Percentiles rank a stretch among this genome's conserved stretches.
These are phyloP conservation scores for Gavia stellata DNA, from an alignment of 2,113 vertebrate genomes.

Conservation along the genomic window DNA sequence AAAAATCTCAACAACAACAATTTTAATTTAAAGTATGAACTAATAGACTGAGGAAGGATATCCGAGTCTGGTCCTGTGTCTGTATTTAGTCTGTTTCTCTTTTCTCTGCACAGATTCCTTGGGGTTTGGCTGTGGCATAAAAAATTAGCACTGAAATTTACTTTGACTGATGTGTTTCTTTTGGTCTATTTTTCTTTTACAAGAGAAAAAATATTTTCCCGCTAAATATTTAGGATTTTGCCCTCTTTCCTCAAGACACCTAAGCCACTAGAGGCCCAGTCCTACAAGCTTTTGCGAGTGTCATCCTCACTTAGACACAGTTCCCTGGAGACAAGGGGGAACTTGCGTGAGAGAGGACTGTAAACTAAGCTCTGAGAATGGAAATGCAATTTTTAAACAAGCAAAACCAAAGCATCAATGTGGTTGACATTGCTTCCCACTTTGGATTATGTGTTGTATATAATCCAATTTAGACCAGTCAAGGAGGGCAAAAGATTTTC, in stretches of 20 bases:
- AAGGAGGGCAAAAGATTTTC: neutral
- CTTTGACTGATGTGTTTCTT: neutral
- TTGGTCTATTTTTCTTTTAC: neutral
- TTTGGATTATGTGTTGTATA: conserved; percentile 36
- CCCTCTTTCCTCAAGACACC: neutral
- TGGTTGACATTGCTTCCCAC: conserved; percentile 45
- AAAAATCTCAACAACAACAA: neutral
- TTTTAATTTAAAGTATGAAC: neutral
- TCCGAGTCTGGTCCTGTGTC: neutral
- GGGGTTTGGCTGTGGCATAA: neutral
- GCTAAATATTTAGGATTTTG: neutral
- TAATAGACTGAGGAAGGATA: neutral
- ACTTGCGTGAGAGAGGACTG: conserved; percentile 8
- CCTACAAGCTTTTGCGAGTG: neutral
- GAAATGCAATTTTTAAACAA: conserved; percentile 42
- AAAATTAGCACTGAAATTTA: neutral
- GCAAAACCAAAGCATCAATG: conserved; percentile 14
- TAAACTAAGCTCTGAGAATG: conserved; percentile 37
- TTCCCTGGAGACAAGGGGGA: neutral
- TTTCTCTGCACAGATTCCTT: neutral
- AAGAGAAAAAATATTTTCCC: neutral
- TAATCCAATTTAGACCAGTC: conserved; percentile 44
- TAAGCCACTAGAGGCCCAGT: neutral
- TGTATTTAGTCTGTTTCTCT: neutral
- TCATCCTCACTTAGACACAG: neutral